Percentiles rank a stretch among this genome's conserved stretches.
Conservation (phyloP, 2,113 vertebrate species). For the Rhinoderma darwinii region DNA sequence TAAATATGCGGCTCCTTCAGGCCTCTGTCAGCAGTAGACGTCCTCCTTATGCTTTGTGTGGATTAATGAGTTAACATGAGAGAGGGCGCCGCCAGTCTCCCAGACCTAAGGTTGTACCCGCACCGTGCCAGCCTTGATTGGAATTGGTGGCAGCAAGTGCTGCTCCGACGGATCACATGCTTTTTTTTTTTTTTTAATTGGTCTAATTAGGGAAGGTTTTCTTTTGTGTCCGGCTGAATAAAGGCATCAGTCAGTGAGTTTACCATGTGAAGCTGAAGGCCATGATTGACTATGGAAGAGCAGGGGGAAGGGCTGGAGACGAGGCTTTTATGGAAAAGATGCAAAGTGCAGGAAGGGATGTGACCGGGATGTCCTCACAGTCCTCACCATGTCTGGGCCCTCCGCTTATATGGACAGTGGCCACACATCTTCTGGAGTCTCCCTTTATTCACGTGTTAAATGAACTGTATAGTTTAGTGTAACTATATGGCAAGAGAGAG, state of each 20-base stretch:
- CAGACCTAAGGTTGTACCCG: neutral
- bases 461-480: no score
- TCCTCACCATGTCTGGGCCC: no score
- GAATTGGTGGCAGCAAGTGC: neutral
- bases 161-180: neutral
- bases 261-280: neutral
- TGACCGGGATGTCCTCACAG: neutral
- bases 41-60: neutral
- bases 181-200: slow-evolving; percentile 26
- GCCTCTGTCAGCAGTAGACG: neutral
- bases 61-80: neutral
- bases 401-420: neutral
- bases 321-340: no score
- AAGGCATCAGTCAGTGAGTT: neutral
- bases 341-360: no score
- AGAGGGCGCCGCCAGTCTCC: neutral
- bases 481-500: no score
- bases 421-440: neutral
- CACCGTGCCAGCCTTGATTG: neutral
- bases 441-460: neutral
- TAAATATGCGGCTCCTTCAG: no score
- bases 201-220: neutral
- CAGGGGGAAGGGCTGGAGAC: neutral
- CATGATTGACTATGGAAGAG: neutral
- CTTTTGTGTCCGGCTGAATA: neutral